Conservation (phyloP, 2,113 vertebrate genomes). For the Chaenogobius annularis region DNA sequence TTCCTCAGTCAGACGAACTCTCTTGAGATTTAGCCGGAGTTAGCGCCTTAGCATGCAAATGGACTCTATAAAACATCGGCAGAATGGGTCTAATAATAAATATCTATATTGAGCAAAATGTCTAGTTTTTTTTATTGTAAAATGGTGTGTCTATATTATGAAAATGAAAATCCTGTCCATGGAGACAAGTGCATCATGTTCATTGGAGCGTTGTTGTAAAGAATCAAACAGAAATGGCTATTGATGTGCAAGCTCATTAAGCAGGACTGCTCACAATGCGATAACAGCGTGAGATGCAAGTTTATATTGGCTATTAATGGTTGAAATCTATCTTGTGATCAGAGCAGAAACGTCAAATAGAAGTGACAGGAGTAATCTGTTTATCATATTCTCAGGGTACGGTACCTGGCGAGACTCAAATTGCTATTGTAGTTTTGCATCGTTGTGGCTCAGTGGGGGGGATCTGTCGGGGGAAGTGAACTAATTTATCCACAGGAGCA, state of each 20-base stretch:
- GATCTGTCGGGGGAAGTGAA: conserved; percentile 10
- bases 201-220: not conserved
- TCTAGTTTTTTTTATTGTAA: not conserved
- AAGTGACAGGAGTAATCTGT: conserved; percentile 40
- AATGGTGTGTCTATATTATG: not conserved
- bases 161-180: not conserved
- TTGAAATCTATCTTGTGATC: conserved; percentile 24
- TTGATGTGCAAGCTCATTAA: not conserved
- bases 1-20: not conserved
- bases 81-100: not conserved
- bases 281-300: not conserved
- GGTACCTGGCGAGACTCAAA: conserved; percentile 42
- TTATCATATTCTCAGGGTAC: conserved; percentile 38
- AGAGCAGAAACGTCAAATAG: conserved; percentile 28
- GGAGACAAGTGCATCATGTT: not conserved
- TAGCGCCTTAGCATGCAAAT: conserved; percentile 6
- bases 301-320: not conserved
- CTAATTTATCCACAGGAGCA: conserved; percentile 31
- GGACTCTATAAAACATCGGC: not conserved
- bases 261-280: not conserved
- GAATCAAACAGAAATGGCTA: not conserved
- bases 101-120: not conserved
- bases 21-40: not conserved
- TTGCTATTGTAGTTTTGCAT: conserved; percentile 33
- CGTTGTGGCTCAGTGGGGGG: conserved; percentile 26